Evolutionary conservation across 2,888 invertebrate genomes (phyloP), one percentile per base, ranked within the genome.

Genomic region (Scaptomyza cyrtandrae): DNA sequence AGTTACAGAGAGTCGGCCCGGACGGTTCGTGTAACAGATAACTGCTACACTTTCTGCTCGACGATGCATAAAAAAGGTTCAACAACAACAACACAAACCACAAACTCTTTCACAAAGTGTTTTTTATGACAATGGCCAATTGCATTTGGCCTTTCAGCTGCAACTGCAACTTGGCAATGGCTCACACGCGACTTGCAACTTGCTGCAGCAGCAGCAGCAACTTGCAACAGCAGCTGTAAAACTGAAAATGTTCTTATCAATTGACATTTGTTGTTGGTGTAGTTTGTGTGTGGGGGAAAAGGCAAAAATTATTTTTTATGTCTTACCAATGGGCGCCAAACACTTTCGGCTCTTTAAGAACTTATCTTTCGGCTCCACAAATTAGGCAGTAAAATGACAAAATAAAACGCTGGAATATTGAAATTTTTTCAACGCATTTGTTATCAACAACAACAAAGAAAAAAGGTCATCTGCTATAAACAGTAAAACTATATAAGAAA

Each of bases 31-130:
- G 70, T 82, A 74, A 65, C 71, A 86, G 85, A 88, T 89, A 89
- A 89, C 75, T 81, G 85, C 87, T 86, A 80, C 81, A 88, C 86
- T 87, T 87, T 87, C 86, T 85, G 86, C 89, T 87, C 78, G 86
- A 65, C 86, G 89, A 86, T 89, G 86, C 89, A 87, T 89, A 89
- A 89, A 86, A 89, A 86, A 81, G 89, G 86, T 88, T 53, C 81
- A 73, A 61, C 79, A 86, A 41, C 62, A 64, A 39, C 41, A 49
- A 29, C 61, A 7, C 39, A 46, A 65, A 65, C 64, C 78, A 53
- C 82, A 81, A 84, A 84, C 87, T 87, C 88, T 88, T 89, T 81
- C 86, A 86, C 88, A 89, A 86, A 86, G 89, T 86, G 86, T 86
- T 88, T 89, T 89, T 87, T 89, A 89, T 77, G 83, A 75, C 79